Base-by-base conservation (phyloP, 2,797 vertebrate species). In the Linurgus olivaceus region DNA sequence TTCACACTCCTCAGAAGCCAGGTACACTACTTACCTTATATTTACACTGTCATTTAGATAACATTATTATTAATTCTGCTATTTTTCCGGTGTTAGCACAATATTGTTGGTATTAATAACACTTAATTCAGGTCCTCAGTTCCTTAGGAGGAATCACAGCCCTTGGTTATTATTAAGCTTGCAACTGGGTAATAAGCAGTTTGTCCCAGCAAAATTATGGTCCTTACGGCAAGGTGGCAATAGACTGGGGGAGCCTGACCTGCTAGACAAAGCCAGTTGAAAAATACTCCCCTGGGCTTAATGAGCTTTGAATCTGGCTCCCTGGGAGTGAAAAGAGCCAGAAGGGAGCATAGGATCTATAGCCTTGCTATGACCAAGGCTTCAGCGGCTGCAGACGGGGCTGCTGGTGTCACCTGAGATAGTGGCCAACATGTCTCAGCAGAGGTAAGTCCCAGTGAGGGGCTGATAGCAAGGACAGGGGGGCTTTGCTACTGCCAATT, bases 51-150 rank as follows among this genome's bases (percentile, higher is more conserved):
- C 72, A 71, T 88, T 95, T 87, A 75, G 94, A 92, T 90, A 94
- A 85, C 75, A 35, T 89, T 92, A 82, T 87, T 91, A 92, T 91
- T 93, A 94, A 95, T 93, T 89, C 87, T 21, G 10, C 50, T 91
- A 50, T 82, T 94, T 92, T 94, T 63, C 81, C 9, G 4, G 38
- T 77, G 73, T 57, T 93, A 92, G 70, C 3, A 5, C 67, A 89
- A 59, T 86, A 74, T 89, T 95, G 81, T 73, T 94, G 78, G 35
- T 85, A 96, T 96, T 94, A 96, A 95, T 94, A 96, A 93, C 63
- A 89, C 58, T 89, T 96, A 92, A 88, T 71, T 95, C 91, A 74
- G 42, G 40, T 82, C 68, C 78, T 77, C 78, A 63, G 72, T 96
- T 96, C 87, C 85, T 96, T 74, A 93, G 85, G 72, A 96, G 29